Evolutionary conservation across 1,140 invertebrate genomes (phyloP), one percentile per base, ranked within the genome.

Genomic region (Brachionus rubens): DNA sequence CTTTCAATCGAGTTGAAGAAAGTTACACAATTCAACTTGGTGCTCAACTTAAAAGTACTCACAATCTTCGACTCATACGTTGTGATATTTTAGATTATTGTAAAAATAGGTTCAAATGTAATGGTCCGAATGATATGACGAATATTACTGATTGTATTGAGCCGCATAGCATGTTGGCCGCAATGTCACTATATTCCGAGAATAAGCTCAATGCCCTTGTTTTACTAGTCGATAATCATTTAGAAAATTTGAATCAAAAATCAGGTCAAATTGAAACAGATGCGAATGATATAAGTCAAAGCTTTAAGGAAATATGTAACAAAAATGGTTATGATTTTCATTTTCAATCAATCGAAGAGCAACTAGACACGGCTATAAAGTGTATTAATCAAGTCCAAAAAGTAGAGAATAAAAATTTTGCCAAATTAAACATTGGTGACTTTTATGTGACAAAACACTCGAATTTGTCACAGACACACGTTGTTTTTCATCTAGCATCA

Each of bases 1-100:
- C 68, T 33, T 54, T 54, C 19, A 41, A 72, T 52, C 30, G 68
- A 48, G 56, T 54, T 12, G 50, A 76, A 62, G 48, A 76, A 33
- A 76, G 72, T 47, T 76, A 56, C 12, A 76, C 72, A 4, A 59
- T 76, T 76, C 72, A 76, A 47, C 14, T 76, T 3, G 86, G 86
- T 70, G 93, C 94, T 2, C 96, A 99, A 86, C 88, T 98, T 85
- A 99, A 99, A 86, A 93, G 96, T 81, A 98, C 94, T 87, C 94
- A 99, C 84, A 99, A 99, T 85, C 90, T 98, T 78, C 87, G 95
- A 62, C 90, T 99, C 70, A 85, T 97, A 6, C 91, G 91, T 77
- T 90, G 90, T 10, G 90, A 94, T 85, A 88, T 91, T 30, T 87
- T 96, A 78, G 91, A 96, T 80, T 95, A 93, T 83, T 87, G 88